phyloP scores from a whole-genome alignment of 1,140 invertebrate species.

The Rhagoletis zephyria region DNA sequence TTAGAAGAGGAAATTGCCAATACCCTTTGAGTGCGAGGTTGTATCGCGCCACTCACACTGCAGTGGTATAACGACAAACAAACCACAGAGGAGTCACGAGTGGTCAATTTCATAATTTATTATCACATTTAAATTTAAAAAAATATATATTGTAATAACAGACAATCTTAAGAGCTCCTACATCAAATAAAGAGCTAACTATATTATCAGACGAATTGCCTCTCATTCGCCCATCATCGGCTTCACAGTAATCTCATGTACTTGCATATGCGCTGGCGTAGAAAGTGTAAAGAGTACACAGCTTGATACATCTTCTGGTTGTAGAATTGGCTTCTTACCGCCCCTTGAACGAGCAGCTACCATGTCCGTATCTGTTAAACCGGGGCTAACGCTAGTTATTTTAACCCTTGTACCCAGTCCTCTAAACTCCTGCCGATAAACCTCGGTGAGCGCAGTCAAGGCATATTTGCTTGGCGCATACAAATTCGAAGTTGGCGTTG shows the following conservation, averaged over 20 bases:
- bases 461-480: conserved; percentile 82
- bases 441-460: conserved; percentile 79
- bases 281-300: conserved; percentile 75
- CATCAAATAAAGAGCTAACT: too few relatives aligned
- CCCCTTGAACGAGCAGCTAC: conserved; percentile 50
- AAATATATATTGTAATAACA: too few relatives aligned
- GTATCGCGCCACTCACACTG: too few relatives aligned
- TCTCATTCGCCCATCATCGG: conserved; percentile 56
- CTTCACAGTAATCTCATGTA: conserved; percentile 70
- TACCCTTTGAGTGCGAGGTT: too few relatives aligned
- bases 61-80: too few relatives aligned
- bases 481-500: conserved; percentile 64
- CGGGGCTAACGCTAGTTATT: conserved; percentile 78
- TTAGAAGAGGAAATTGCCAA: too few relatives aligned
- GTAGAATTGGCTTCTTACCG: conserved; percentile 60
- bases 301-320: conserved; percentile 75
- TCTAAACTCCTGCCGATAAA: conserved; percentile 74
- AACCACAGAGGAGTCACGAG: too few relatives aligned
- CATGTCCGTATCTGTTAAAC: conserved; percentile 76
- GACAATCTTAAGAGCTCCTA: too few relatives aligned
- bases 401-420: conserved; percentile 76
- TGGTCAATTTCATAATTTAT: too few relatives aligned
- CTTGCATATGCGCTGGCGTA: conserved; percentile 75
- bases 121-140: too few relatives aligned
- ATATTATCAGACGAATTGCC: too few relatives aligned